phyloP scores from a whole-genome alignment of 2,888 invertebrate species.

The Beris morrisii region DNA sequence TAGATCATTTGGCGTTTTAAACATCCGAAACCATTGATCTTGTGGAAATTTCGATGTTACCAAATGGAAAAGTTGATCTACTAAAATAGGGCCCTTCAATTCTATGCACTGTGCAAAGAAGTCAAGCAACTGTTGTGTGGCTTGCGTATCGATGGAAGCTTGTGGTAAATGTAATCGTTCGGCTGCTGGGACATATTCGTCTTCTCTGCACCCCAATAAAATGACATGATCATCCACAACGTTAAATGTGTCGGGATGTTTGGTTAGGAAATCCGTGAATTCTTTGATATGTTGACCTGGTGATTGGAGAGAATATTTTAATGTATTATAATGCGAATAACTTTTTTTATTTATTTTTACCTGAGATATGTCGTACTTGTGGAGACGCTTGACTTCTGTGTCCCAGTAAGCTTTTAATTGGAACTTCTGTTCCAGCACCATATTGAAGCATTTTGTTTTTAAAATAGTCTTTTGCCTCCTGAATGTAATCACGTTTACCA shows the following conservation, averaged over 20 bases:
- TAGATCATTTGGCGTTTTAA: slow-evolving; percentile 87
- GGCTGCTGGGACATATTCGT: slow-evolving; percentile 67
- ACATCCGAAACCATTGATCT: slow-evolving; percentile 81
- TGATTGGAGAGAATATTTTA: slow-evolving; percentile 8
- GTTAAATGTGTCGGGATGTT: slow-evolving; percentile 82
- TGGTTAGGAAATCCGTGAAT: slow-evolving; percentile 84
- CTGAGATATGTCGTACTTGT: slow-evolving; percentile 94
- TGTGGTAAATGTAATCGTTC: slow-evolving; percentile 71
- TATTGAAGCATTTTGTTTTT: slow-evolving; percentile 93
- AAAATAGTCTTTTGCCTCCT: slow-evolving; percentile 97
- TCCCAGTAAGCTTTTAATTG: slow-evolving; percentile 93
- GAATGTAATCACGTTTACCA: slow-evolving; percentile 85
- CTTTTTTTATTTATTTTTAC: slow-evolving; percentile 45
- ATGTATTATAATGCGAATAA: background rate
- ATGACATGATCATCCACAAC: slow-evolving; percentile 85
- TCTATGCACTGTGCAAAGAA: slow-evolving; percentile 83
- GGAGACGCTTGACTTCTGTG: slow-evolving; percentile 96
- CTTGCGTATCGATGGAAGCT: slow-evolving; percentile 78
- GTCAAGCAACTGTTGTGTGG: slow-evolving; percentile 78
- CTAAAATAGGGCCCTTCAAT: slow-evolving; percentile 76
- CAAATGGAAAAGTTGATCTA: slow-evolving; percentile 84
- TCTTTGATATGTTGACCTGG: slow-evolving; percentile 87
- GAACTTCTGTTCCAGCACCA: slow-evolving; percentile 94
- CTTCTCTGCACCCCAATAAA: slow-evolving; percentile 70
- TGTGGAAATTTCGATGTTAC: slow-evolving; percentile 76